Conservation (phyloP, 2,888 invertebrate species). For the Pristionchus japonicus region DNA sequence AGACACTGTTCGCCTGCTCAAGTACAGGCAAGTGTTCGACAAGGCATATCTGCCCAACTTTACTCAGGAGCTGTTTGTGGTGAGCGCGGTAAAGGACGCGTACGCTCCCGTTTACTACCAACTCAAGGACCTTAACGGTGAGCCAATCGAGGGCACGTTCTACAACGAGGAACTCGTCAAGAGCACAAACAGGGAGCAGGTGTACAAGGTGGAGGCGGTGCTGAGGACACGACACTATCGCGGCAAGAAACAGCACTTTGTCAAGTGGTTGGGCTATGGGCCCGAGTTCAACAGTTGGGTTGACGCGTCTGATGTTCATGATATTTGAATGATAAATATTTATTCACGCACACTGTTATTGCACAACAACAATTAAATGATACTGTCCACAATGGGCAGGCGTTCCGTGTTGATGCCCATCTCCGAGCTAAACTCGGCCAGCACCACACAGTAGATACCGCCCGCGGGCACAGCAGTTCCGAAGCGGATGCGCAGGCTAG, state of each 20-base stretch:
- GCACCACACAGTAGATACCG: neutral
- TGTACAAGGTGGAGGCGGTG: neutral
- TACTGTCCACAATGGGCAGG: neutral
- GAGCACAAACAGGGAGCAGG: neutral
- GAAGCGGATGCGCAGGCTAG: neutral
- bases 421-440: neutral
- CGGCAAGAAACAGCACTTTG: neutral
- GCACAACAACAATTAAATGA: too few species aligned
- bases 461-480: neutral
- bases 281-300: neutral
- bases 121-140: neutral
- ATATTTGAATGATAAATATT: neutral
- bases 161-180: neutral
- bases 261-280: neutral
- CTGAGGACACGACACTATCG: neutral
- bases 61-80: neutral
- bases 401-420: neutral
- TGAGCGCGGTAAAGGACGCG: neutral
- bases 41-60: neutral
- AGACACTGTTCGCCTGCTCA: neutral
- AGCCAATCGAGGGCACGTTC: neutral
- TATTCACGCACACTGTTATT: neutral
- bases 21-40: neutral
- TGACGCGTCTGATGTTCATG: too few species aligned
- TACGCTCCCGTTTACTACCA: neutral